Evolutionary conservation across 2,113 vertebrate species (phyloP).

Genomic region (Perca schrenkii): DNA sequence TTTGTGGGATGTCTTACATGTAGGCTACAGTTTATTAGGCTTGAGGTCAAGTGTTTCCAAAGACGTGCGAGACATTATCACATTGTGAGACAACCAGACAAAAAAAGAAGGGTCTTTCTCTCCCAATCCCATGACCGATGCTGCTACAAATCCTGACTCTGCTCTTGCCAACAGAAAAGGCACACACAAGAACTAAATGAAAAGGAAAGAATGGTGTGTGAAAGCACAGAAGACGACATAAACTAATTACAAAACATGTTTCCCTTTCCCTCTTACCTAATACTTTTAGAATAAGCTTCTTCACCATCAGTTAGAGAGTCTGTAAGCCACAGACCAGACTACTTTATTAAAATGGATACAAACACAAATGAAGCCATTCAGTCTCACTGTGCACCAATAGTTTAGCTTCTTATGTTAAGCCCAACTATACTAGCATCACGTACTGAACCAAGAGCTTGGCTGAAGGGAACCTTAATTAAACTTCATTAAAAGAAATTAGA

Average conservation of each 20-base stretch:
- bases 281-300: too few species aligned
- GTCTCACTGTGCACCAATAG: too few species aligned
- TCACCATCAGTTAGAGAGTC: too few species aligned
- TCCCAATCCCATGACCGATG: background rate
- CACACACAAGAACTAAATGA: background rate
- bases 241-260: too few species aligned
- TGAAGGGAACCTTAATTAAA: background rate
- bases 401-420: too few species aligned
- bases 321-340: too few species aligned
- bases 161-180: background rate
- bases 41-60: slow-evolving; percentile 22
- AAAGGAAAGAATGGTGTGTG: background rate
- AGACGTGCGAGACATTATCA: slow-evolving; percentile 14
- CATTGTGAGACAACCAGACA: background rate
- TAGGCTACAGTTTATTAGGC: slow-evolving; percentile 23
- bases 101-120: background rate
- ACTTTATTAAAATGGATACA: too few species aligned
- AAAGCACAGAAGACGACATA: background rate
- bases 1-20: slow-evolving; percentile 15
- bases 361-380: too few species aligned
- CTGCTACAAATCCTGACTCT: background rate
- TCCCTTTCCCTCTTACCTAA: too few species aligned
- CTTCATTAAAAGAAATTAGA: background rate
- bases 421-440: too few species aligned
- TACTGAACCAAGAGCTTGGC: background rate